These are phyloP conservation scores for Diaprepes abbreviatus DNA, from an alignment of 2,888 invertebrate species.

Conservation along the genomic window DNA sequence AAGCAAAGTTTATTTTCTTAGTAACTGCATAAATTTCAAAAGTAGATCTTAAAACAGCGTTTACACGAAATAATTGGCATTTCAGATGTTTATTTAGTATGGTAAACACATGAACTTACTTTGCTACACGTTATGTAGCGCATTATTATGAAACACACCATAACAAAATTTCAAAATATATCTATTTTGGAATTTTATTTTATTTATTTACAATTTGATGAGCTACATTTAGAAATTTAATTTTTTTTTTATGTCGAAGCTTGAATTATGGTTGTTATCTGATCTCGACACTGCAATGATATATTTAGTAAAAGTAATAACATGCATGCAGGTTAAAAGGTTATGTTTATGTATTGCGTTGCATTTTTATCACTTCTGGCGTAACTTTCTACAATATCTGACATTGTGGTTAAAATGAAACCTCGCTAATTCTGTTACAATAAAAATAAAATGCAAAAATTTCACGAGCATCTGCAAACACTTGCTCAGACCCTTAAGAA, in stretches of 20 bases:
- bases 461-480: conserved; percentile 29
- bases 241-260: neutral
- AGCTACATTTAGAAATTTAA: neutral
- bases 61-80: conserved; percentile 42
- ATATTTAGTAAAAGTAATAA: conserved; percentile 30
- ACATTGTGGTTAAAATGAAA: conserved; percentile 9
- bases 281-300: neutral
- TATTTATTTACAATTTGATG: no score
- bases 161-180: no score
- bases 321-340: conserved; percentile 25
- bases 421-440: neutral
- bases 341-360: conserved; percentile 10
- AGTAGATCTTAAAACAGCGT: conserved; percentile 25
- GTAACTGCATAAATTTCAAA: conserved; percentile 35
- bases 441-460: conserved; percentile 25
- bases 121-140: neutral
- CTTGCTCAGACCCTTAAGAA: conserved; percentile 24
- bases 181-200: no score
- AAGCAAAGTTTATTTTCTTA: conserved; percentile 40
- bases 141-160: no score
- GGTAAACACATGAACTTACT: neutral
- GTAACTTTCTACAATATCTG: conserved; percentile 25
- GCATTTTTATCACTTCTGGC: conserved; percentile 21
- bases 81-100: conserved; percentile 26
- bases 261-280: neutral